Conservation (phyloP, 2,113 vertebrate genomes). For the Mobula hypostoma region DNA sequence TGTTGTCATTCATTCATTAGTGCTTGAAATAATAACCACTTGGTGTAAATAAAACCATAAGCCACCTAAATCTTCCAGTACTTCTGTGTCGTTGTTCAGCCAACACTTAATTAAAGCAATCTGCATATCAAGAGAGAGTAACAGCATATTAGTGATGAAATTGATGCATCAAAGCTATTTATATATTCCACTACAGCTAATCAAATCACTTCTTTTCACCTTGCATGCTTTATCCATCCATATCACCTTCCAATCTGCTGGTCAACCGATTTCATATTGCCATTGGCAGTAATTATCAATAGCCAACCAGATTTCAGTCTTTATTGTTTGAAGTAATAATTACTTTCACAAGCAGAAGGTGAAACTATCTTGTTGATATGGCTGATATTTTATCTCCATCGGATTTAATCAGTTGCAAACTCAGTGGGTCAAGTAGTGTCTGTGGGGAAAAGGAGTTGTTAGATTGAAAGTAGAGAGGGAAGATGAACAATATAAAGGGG, state of each 20-base stretch:
- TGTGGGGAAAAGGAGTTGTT: too few species aligned
- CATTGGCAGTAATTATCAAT: neutral
- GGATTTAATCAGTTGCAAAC: neutral
- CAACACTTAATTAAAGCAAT: neutral
- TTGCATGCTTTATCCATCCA: neutral
- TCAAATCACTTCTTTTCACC: neutral
- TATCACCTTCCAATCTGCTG: neutral
- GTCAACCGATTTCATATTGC: neutral
- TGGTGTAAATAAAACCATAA: neutral
- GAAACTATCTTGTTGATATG: neutral
- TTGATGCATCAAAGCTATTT: too few species aligned
- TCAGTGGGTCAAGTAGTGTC: too few species aligned
- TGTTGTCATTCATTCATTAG: neutral
- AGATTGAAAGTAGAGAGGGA: too few species aligned
- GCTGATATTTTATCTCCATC: neutral
- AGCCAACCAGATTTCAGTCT: neutral
- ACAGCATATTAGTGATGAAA: neutral
- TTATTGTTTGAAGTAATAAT: neutral
- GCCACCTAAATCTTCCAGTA: neutral
- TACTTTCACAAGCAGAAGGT: neutral
- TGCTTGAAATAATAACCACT: neutral
- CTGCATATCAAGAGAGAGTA: neutral
- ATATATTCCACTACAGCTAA: neutral
- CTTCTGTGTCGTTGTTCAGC: neutral
- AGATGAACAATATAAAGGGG: too few species aligned